Evolutionary conservation across 2,888 invertebrate species (phyloP), one percentile per base, ranked within the genome.

Genomic region (Halictus ligatus): DNA sequence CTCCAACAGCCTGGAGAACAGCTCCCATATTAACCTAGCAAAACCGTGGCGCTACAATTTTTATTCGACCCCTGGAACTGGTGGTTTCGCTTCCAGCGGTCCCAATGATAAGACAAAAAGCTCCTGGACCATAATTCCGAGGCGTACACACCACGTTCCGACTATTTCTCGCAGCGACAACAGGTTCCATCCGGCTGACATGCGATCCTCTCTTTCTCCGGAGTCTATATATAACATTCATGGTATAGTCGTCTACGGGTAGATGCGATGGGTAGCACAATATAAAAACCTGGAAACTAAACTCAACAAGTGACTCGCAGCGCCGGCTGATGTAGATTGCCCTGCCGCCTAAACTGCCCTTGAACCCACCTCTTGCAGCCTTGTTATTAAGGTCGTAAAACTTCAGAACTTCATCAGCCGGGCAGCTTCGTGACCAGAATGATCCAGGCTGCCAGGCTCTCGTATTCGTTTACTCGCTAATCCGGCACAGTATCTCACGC

Each of bases 321-420:
- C 46, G 15, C n/a, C 48, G 18, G 64, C 29, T 35, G 77, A 48
- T 18, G 67, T 21, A 15, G 67, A 81, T 75, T 25, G 43, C 13
- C 35, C 29, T 6, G 7, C 21, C 73, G 2, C 3, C 46, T n/a
- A 21, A 69, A 15, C 29, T 67, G 43, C 12, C 84, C 85, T 85
- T 85, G 85, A 85, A 85, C 54, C 43, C 54, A 10, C 54, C 54
- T 54, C 2, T n/a, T 25, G 12, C 29, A 25, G 58, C n/a, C 29
- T 25, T 21, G 69, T 80, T 76, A 85, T 85, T 79, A 80, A 73
- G 76, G n/a, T n/a, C 64, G 46, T 80, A 85, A 85, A 80, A 85
- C 76, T 85, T 80, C 18, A 48, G 46, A n/a, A 72, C 69, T 80
- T 85, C 76, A 80, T 85, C 76, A 77, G 78, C 64, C 85, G 78